These are phyloP conservation scores for Atherinomorus stipes DNA, from an alignment of 2,113 vertebrate species.

Conservation along the genomic window DNA sequence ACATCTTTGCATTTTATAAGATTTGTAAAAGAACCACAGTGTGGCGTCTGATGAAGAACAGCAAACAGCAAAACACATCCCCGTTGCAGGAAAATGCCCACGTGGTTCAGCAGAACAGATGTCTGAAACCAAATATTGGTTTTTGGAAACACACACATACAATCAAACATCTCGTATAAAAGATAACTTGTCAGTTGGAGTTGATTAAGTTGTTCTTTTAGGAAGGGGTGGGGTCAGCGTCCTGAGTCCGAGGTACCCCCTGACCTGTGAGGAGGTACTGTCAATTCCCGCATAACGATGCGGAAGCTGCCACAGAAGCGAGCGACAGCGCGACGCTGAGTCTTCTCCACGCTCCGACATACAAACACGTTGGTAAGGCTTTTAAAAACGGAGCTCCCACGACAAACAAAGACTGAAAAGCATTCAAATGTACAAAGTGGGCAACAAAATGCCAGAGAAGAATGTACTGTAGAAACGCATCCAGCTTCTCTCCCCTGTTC, in stretches of 20 bases:
- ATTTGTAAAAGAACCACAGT: conserved; percentile 47
- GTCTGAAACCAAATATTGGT: conserved; percentile 63
- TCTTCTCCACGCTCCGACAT: conserved; percentile 32
- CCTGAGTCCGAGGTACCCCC: conserved; percentile 62
- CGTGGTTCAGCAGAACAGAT: conserved; percentile 48
- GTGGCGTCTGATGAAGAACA: conserved; percentile 22
- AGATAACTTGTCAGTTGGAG: conserved; percentile 55
- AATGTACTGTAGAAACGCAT: conserved; percentile 55
- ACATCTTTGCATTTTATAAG: conserved; percentile 62
- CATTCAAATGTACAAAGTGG: conserved; percentile 63
- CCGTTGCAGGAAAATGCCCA: conserved; percentile 29
- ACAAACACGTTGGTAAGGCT: conserved; percentile 77
- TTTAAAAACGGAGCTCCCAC: conserved; percentile 76
- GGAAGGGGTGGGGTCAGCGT: conserved; percentile 36
- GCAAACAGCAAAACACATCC: conserved; percentile 31
- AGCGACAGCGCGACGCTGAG: conserved; percentile 15
- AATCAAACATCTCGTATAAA: conserved; percentile 54
- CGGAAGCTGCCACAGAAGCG: conserved; percentile 13
- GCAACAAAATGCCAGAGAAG: conserved; percentile 50
- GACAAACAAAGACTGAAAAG: conserved; percentile 50
- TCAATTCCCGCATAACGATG: conserved; percentile 29
- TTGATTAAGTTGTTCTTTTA: conserved; percentile 20
- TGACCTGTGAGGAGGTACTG: conserved; percentile 43
- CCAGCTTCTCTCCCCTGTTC: conserved; percentile 49
- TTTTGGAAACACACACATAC: conserved; percentile 62